Conservation (phyloP, 2,888 invertebrate genomes). For the Crematogaster levior region DNA sequence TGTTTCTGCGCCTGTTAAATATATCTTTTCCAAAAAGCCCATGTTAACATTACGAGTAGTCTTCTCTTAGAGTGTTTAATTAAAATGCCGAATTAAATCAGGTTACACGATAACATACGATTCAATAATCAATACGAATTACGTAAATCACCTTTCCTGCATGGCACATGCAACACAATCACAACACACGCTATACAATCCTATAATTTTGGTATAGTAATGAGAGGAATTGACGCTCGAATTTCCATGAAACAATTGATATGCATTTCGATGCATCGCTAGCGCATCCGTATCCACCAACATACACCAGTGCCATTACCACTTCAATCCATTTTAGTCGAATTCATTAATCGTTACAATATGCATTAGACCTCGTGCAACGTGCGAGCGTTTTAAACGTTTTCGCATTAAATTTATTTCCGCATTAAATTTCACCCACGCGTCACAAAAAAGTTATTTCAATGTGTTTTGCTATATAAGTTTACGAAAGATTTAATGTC, state of each 20-base stretch:
- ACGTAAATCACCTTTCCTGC: slow-evolving; percentile 70
- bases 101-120: slow-evolving; percentile 62
- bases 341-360: slow-evolving; percentile 74
- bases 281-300: slow-evolving; percentile 62
- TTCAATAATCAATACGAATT: slow-evolving; percentile 70
- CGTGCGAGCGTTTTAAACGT: slow-evolving; percentile 68
- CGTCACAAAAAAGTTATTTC: slow-evolving; percentile 34
- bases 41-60: slow-evolving; percentile 29
- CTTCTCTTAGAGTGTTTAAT: slow-evolving; percentile 41
- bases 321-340: slow-evolving; percentile 70
- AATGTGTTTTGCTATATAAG: background rate
- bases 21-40: background rate
- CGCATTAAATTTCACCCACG: slow-evolving; percentile 35
- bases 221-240: slow-evolving; percentile 73
- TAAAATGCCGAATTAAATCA: slow-evolving; percentile 62
- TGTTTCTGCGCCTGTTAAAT: background rate
- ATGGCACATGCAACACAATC: slow-evolving; percentile 56
- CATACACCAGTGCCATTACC: slow-evolving; percentile 68
- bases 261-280: slow-evolving; percentile 72
- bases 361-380: slow-evolving; percentile 64
- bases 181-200: slow-evolving; percentile 55
- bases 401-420: slow-evolving; percentile 62
- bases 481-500: background rate
- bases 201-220: slow-evolving; percentile 73
- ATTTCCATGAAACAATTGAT: slow-evolving; percentile 76